Evolutionary conservation across 35 echinoderm and acorn worm species (phyloP).

Genomic region (Ophiothrix spiculata): DNA sequence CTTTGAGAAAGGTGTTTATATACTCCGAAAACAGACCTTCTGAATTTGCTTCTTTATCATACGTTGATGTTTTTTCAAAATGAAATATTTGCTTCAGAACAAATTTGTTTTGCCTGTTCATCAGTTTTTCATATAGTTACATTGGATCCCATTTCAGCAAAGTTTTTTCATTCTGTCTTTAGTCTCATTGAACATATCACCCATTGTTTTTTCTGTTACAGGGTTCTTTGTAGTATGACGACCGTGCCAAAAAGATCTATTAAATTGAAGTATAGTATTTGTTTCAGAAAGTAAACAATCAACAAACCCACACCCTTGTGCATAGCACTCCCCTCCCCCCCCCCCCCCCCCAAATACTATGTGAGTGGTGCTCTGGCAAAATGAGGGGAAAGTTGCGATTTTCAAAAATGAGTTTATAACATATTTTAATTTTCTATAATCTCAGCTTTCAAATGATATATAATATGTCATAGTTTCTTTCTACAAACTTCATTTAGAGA

Average conservation of each 20-base stretch:
- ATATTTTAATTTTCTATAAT: too few species aligned
- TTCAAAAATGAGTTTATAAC: too few species aligned
- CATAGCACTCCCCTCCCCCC: slow-evolving; percentile 32
- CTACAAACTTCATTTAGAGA: too few species aligned
- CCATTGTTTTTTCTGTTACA: not conserved
- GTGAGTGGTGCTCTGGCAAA: too few species aligned
- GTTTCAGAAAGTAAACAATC: slow-evolving; percentile 22
- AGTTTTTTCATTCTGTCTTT: not conserved
- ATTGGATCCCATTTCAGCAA: not conserved
- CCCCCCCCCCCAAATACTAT: slow-evolving; percentile 38
- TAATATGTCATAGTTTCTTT: too few species aligned
- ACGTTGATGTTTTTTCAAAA: slow-evolving; percentile 19
- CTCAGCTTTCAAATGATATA: too few species aligned
- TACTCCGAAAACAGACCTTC: slow-evolving; percentile 40
- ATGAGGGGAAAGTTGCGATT: too few species aligned
- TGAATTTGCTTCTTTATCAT: slow-evolving; percentile 6
- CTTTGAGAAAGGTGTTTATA: slow-evolving; percentile 41
- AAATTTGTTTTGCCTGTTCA: not conserved
- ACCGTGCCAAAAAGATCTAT: slow-evolving; percentile 51
- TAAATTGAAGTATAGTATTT: slow-evolving; percentile 29
- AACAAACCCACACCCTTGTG: not conserved
- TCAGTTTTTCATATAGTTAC: not conserved
- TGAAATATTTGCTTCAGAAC: not conserved
- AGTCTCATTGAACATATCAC: slow-evolving; percentile 11
- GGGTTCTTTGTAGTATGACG: slow-evolving; percentile 20